Evolutionary conservation across 2,888 invertebrate genomes (phyloP).

Genomic region (Torymus auratus): DNA sequence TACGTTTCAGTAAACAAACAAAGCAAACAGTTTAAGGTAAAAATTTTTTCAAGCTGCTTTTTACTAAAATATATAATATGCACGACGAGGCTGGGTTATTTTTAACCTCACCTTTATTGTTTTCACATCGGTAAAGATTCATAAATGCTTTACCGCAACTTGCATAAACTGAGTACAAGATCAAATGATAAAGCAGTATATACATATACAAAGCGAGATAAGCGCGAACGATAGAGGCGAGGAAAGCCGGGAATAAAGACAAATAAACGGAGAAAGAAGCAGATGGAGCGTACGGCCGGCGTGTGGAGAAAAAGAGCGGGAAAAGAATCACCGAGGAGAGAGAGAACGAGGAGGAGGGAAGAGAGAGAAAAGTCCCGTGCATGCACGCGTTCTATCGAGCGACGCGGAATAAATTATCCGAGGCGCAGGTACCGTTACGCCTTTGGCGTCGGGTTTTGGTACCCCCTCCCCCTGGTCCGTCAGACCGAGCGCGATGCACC

Average conservation of each 20-base stretch:
- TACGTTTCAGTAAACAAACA: no score
- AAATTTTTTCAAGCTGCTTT: no score
- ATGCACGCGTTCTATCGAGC: constrained; percentile 31
- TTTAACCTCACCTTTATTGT: no score
- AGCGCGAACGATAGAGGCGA: constrained; percentile 17
- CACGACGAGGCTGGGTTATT: no score
- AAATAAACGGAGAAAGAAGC: not conserved
- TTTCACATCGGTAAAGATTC: no score
- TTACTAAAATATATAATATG: no score
- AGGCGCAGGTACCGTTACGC: constrained; percentile 53
- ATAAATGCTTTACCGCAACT: no score
- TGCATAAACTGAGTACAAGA: no score
- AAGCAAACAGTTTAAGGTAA: no score
- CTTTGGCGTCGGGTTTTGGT: constrained; percentile 46
- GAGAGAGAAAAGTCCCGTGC: constrained; percentile 22
- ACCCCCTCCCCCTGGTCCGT: not conserved
- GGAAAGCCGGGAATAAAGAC: constrained; percentile 3
- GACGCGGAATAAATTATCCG: constrained; percentile 49
- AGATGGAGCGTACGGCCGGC: no score
- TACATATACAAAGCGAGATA: constrained; percentile 1
- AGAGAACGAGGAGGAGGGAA: not conserved
- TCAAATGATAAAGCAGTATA: no score
- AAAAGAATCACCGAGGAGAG: not conserved
- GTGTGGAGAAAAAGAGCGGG: not conserved
- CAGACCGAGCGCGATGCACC: not conserved